Percentiles rank a stretch among this genome's conserved stretches.
These are phyloP conservation scores for Gymnopithys bicolor DNA, from an alignment of 2,797 vertebrate species.

Conservation along the genomic window DNA sequence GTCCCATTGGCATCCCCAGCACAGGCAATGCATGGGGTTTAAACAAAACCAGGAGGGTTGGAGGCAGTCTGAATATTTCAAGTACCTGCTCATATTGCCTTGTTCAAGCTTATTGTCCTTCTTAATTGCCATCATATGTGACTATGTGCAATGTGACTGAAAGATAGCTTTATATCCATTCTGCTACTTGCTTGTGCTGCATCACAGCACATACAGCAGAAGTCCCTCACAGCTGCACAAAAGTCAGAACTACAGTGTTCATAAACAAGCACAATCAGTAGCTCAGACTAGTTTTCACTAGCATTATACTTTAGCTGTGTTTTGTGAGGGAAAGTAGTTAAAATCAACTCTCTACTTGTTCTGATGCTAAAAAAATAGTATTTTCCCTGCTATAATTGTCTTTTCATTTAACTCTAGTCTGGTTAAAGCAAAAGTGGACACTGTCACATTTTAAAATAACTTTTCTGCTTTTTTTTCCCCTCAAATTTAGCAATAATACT, in stretches of 20 bases:
- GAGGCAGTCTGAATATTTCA: conserved; percentile 29
- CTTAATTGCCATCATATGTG: conserved; percentile 38
- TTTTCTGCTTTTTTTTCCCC: not conserved
- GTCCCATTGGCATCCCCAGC: not conserved
- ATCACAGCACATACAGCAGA: not conserved
- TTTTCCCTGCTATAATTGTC: not conserved
- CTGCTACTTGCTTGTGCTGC: not conserved
- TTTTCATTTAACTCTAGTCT: not conserved
- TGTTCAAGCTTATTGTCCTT: conserved; percentile 41
- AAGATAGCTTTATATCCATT: conserved; percentile 3
- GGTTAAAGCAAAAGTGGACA: not conserved
- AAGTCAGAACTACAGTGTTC: not conserved
- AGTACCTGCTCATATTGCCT: conserved; percentile 46
- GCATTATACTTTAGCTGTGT: not conserved
- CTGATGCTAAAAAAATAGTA: not conserved
- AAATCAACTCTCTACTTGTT: not conserved
- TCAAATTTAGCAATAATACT: not conserved
- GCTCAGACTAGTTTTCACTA: not conserved
- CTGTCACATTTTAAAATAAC: not conserved
- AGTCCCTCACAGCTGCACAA: not conserved
- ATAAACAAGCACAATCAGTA: not conserved
- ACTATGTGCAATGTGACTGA: not conserved
- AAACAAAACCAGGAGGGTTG: conserved; percentile 28
- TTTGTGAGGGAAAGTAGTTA: not conserved
- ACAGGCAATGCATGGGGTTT: not conserved